Percentiles rank a stretch among this genome's conserved stretches.
Evolutionary conservation across 2,113 vertebrate species (phyloP).

Genomic region (Ophiodon elongatus): DNA sequence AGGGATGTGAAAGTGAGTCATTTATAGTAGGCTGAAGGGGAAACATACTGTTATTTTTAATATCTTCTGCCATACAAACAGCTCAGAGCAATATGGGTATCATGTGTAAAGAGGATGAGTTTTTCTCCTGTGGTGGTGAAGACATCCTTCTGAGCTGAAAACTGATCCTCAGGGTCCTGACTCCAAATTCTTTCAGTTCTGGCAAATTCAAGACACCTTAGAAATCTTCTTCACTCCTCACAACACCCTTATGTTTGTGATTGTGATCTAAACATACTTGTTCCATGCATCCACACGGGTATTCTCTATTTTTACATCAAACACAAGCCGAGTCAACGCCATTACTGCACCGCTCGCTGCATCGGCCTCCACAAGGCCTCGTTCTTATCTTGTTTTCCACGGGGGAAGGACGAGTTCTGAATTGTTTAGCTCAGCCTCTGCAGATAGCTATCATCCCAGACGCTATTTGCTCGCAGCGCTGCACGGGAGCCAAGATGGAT

Average conservation of each 20-base stretch:
- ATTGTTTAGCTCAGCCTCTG: slow-evolving; percentile 51
- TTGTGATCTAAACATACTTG: slow-evolving; percentile 24
- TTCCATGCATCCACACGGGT: slow-evolving; percentile 20
- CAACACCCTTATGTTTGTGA: not conserved
- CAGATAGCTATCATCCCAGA: slow-evolving; percentile 58
- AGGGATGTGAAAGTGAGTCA: slow-evolving; percentile 11
- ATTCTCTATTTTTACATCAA: slow-evolving; percentile 21
- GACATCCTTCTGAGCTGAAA: slow-evolving; percentile 7
- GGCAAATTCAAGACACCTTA: slow-evolving; percentile 1
- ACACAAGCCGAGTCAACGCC: not conserved
- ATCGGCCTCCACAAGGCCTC: slow-evolving; percentile 19
- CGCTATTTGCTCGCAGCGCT: slow-evolving; percentile 38
- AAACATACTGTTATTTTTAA: slow-evolving; percentile 8
- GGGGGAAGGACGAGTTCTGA: slow-evolving; percentile 21
- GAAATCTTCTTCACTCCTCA: slow-evolving; percentile 1
- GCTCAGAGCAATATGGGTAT: slow-evolving; percentile 7
- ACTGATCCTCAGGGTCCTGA: slow-evolving; percentile 26
- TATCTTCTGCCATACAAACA: slow-evolving; percentile 1
- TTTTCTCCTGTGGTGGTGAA: slow-evolving; percentile 12
- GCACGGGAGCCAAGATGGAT: slow-evolving; percentile 48
- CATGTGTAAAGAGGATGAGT: slow-evolving; percentile 10
- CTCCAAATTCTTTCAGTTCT: slow-evolving; percentile 11
- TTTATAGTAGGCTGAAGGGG: not conserved
- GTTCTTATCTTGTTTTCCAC: slow-evolving; percentile 40
- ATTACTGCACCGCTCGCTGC: not conserved